phyloP scores from a whole-genome alignment of 2,797 vertebrate genomes.

The Caiman crocodilus region DNA sequence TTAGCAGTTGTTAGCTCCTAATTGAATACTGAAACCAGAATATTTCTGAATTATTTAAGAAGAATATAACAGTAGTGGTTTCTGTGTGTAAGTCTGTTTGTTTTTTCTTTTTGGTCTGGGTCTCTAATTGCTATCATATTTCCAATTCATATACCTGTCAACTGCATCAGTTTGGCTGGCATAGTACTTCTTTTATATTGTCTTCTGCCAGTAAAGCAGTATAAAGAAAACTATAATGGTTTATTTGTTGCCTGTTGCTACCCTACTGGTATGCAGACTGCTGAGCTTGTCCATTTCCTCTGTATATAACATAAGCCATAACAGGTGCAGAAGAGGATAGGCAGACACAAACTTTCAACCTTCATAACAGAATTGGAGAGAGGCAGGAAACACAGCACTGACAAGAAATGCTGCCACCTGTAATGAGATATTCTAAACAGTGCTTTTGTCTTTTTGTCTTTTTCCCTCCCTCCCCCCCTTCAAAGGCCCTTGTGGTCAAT shows the following conservation, averaged over 20 bases:
- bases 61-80: background rate
- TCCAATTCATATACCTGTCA: constrained; percentile 70
- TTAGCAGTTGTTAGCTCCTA: background rate
- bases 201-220: constrained; percentile 48
- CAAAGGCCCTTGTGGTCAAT: background rate
- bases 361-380: background rate
- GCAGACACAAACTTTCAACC: background rate
- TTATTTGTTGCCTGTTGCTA: background rate
- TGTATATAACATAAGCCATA: background rate
- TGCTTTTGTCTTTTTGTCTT: background rate
- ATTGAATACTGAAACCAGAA: background rate
- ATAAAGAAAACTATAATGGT: constrained; percentile 36
- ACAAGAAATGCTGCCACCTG: background rate
- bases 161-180: constrained; percentile 52
- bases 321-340: background rate
- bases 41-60: background rate
- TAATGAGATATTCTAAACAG: accelerated
- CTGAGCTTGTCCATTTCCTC: constrained; percentile 41
- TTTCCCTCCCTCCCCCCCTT: background rate
- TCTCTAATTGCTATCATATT: constrained; percentile 72
- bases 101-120: constrained; percentile 18
- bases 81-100: constrained; percentile 9
- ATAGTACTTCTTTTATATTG: constrained; percentile 39
- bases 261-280: background rate
- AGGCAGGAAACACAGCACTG: background rate